A percentile compares a stretch with the other conserved stretches of the same genome.
Evolutionary conservation across 2,888 invertebrate genomes (phyloP).

Genomic region (Auanema sp.): DNA sequence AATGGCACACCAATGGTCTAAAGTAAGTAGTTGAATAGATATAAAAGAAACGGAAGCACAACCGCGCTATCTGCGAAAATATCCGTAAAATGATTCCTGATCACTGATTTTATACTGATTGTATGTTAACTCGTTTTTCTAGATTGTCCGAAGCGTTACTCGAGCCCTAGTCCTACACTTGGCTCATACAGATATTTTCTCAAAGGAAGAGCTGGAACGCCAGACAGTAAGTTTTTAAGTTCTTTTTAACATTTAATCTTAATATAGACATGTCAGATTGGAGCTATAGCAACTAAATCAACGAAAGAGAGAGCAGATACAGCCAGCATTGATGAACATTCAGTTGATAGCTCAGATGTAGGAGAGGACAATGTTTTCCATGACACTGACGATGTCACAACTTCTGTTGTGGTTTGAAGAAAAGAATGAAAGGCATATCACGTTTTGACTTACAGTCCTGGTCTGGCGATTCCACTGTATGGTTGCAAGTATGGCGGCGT

Average conservation of each 20-base stretch:
- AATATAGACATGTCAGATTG: no score
- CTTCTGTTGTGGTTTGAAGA: slow-evolving; percentile 41
- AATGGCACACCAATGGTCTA: slow-evolving; percentile 44
- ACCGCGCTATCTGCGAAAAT: neutral
- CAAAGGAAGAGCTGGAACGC: slow-evolving; percentile 37
- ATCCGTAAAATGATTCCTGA: neutral
- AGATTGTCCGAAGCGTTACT: slow-evolving; percentile 75
- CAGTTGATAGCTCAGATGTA: slow-evolving; percentile 18
- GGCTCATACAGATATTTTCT: slow-evolving; percentile 81
- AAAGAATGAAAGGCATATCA: neutral
- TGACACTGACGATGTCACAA: slow-evolving; percentile 45
- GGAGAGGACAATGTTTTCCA: slow-evolving; percentile 46
- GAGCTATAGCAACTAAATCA: neutral
- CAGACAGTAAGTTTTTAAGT: slow-evolving; percentile 19
- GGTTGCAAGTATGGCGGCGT: slow-evolving; percentile 59
- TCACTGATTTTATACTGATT: no score
- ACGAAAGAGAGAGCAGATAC: slow-evolving; percentile 18
- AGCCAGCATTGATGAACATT: slow-evolving; percentile 19
- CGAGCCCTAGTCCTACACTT: slow-evolving; percentile 91
- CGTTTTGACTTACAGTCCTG: slow-evolving; percentile 30
- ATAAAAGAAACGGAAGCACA: no score
- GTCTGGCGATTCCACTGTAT: slow-evolving; percentile 48
- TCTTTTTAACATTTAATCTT: slow-evolving; percentile 1
- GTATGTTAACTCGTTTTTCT: neutral
- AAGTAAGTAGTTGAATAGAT: slow-evolving; percentile 14